Evolutionary conservation across 1,140 invertebrate genomes (phyloP).

Genomic region (Neodiprion lecontei): DNA sequence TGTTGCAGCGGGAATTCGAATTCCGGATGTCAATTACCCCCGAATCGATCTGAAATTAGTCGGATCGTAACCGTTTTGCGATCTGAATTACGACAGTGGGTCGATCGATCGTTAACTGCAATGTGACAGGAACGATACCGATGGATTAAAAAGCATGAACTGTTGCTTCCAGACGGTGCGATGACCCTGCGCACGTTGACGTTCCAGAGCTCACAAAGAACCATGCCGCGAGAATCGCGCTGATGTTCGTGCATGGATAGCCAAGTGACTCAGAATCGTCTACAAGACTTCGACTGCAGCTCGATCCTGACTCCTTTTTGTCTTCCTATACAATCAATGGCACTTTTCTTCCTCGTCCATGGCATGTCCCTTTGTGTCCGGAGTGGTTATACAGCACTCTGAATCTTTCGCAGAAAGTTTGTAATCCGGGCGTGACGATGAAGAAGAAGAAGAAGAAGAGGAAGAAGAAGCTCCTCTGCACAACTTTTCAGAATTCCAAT

Average conservation of each 20-base stretch:
- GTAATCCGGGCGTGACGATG: too few species aligned
- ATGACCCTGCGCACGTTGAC: slow-evolving; percentile 27
- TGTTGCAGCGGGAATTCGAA: too few species aligned
- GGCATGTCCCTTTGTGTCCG: too few species aligned
- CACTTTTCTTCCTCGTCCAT: neutral
- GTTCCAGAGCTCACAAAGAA: neutral
- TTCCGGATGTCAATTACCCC: too few species aligned
- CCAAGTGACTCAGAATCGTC: neutral
- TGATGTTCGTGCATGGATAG: neutral
- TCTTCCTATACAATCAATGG: neutral
- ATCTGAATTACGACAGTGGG: neutral
- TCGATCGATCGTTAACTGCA: neutral
- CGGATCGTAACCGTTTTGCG: too few species aligned
- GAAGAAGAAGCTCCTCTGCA: too few species aligned
- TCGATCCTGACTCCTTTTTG: too few species aligned
- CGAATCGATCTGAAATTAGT: too few species aligned
- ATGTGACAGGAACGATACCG: neutral
- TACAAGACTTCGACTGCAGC: neutral
- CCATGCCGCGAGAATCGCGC: neutral
- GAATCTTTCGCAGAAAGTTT: too few species aligned
- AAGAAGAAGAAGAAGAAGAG: too few species aligned
- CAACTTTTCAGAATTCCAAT: too few species aligned
- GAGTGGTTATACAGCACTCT: too few species aligned
- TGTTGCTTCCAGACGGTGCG: slow-evolving; percentile 28
- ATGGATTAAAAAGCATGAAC: slow-evolving; percentile 30